Base-by-base conservation (phyloP, 2,797 vertebrate genomes). In the Carapus acus region DNA sequence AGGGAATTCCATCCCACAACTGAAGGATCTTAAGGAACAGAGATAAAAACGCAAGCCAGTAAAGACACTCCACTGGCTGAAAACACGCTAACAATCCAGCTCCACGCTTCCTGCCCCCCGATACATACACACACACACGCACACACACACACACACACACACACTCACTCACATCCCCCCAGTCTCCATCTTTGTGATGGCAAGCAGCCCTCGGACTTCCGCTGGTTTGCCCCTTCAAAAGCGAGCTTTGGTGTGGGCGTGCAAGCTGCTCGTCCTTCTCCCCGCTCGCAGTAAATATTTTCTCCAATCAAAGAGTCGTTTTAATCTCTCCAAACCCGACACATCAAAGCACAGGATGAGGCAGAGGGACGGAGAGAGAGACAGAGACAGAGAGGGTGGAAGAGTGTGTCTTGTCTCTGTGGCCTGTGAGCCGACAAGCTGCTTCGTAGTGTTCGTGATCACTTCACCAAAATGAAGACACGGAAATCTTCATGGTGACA, bases 321-420 rank as follows among this genome's bases (percentile, higher is more conserved):
- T 36, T 82, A 80, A 85, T 85, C 78, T 77, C 47, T 50, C 22
- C 27, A 67, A 69, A 49, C 70, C 47, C 50, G 57, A 73, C 59
- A 69, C 66, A 78, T 84, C 58, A 84, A 76, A 79, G 76, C 43
- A 50, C 52, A 67, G 71, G 68, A 82, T 71, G 69, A 69, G 57
- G 45, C 58, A 64, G 70, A 65, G 49, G 66, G 66, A 52, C 38
- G 16, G 12, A 54, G 41, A 18, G 16, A 36, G 31, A 33, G 37
- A 33, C 6, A 33, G 31, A 33, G 31, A 3, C 2, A 33, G 17
- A 23, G 46, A 21, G 49, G 39, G 29, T 3, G 42, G 24, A 47
- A 53, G 46, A 49, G 23, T n/a, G n/a, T n/a, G n/a, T n/a, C n/a
- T n/a, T n/a, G n/a, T n/a, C n/a, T n/a, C n/a, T n/a, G n/a, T n/a